Conservation (phyloP, 2,113 vertebrate species). For the Mormyrus iriodes region DNA sequence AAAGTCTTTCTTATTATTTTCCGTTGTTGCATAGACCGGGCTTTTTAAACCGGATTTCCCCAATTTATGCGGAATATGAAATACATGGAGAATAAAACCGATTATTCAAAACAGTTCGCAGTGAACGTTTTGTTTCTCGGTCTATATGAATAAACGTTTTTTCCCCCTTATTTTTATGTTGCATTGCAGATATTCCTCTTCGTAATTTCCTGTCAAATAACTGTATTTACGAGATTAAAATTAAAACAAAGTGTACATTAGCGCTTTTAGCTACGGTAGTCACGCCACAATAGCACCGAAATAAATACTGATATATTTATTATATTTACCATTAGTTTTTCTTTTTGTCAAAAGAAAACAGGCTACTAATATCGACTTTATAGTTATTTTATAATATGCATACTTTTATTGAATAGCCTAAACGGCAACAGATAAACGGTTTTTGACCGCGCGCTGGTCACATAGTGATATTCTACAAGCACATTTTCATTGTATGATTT, state of each 20-base stretch:
- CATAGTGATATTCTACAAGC: background rate
- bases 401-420: background rate
- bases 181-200: background rate
- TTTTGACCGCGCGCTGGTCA: background rate
- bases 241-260: background rate
- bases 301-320: background rate
- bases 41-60: background rate
- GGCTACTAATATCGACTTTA: background rate
- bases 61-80: background rate
- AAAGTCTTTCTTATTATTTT: background rate
- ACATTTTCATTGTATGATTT: background rate
- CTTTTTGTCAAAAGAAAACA: background rate
- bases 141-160: background rate
- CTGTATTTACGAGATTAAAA: background rate
- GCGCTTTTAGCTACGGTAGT: background rate
- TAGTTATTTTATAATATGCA: background rate
- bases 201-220: background rate
- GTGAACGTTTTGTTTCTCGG: background rate
- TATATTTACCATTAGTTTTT: background rate
- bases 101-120: background rate
- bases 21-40: background rate
- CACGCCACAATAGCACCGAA: background rate
- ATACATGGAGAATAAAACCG: background rate
- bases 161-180: background rate
- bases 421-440: background rate